Evolutionary conservation across 1,140 invertebrate genomes (phyloP), one percentile per base, ranked within the genome.

Genomic region (Melitaea cinxia): DNA sequence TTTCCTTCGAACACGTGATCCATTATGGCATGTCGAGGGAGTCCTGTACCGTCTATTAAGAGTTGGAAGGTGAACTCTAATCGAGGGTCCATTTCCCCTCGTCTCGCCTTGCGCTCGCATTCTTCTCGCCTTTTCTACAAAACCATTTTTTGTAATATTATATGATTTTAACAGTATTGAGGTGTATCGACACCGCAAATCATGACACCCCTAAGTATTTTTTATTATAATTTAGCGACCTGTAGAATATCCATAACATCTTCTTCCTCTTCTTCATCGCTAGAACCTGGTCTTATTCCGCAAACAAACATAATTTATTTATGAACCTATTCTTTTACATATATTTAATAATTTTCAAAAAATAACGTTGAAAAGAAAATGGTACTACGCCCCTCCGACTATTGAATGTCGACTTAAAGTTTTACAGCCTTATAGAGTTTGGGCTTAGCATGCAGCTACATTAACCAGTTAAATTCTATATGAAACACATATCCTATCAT

Each of bases 31-130:
- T 96, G 94, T 60, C 96, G 91, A 1, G 95, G 93, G 33, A 97
- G 84, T 15, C 94, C 94, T 0, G 96, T 97, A 24, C 94, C 95
- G 72, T 97, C 96, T 75, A 96, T 96, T 58, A 97, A 91, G 24
- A 97, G 92, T 81, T 97, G 96, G 88, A 97, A 97, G 21, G 95
- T 94, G 83, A 96, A 97, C 91, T 97, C 96, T 91, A 97, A 89
- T 42, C 96, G 93, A 68, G 96, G 96, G 85, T 97, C 96, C 95
- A 97, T 97, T 83, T 97, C 96, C 83, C 96, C 96, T 42, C 96
- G 92, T 17, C 96, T 92, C 0, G 96, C 96, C 80, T 97, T 97
- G 52, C 96, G 92, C 89, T 97, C 96, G 93, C 96, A 96, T 96
- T 97, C 96, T 94, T 97, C 96, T 33, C 96, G 92, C 39, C 96